Percentiles rank a stretch among this genome's conserved stretches.
Conservation (phyloP, 2,888 invertebrate species). For the Lamproptera curius region DNA sequence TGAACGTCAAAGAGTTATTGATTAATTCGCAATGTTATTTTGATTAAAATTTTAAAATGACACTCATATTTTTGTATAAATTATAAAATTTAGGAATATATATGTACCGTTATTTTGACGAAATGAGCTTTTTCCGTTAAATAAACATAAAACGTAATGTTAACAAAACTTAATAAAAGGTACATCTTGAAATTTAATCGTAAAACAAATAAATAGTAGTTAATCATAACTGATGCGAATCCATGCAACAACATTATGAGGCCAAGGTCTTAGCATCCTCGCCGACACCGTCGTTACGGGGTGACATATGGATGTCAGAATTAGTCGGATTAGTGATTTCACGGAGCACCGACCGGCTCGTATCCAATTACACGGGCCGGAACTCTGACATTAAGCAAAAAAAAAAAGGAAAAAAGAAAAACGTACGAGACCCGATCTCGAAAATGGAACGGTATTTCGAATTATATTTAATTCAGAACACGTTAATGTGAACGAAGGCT, state of each 20-base stretch:
- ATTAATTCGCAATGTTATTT: too few relatives aligned
- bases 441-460: constrained; percentile 53
- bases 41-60: too few relatives aligned
- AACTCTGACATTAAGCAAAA: constrained; percentile 51
- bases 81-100: too few relatives aligned
- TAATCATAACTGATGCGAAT: constrained; percentile 2
- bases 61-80: too few relatives aligned
- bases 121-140: too few relatives aligned
- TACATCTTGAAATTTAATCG: too few relatives aligned
- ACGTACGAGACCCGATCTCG: constrained; percentile 55
- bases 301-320: constrained; percentile 77
- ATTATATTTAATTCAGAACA: constrained; percentile 47
- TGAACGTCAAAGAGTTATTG: too few relatives aligned
- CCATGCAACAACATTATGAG: constrained; percentile 11
- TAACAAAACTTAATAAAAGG: too few relatives aligned
- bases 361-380: constrained; percentile 69
- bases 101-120: too few relatives aligned
- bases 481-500: constrained; percentile 34
- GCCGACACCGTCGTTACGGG: constrained; percentile 59
- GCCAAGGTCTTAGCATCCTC: constrained; percentile 30
- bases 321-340: constrained; percentile 77
- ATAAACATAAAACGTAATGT: too few relatives aligned
- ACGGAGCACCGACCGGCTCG: constrained; percentile 62
- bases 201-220: too few relatives aligned
- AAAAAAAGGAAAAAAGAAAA: constrained; percentile 57